Evolutionary conservation across 2,797 vertebrate genomes (phyloP), one percentile per base, ranked within the genome.

Genomic region (Anisognathus igniventris): DNA sequence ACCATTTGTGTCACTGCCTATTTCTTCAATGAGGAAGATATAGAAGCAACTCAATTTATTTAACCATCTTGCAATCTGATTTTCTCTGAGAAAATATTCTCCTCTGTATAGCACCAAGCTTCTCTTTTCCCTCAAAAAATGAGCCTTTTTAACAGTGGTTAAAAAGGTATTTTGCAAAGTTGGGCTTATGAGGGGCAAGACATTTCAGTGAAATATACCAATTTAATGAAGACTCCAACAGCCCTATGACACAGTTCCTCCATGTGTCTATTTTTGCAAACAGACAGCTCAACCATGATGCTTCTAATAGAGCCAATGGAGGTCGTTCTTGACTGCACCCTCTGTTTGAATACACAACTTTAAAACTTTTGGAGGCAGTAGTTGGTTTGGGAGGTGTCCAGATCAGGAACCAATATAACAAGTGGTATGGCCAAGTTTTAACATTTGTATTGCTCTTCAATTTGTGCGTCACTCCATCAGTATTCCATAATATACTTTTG

Each of bases 31-130:
- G 20, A 68, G 22, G 30, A 89, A 80, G 11, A 5, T 28, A 7
- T 6, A 79, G 42, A 45, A 88, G 16, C 9, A 75, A 42, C 2
- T 56, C 8, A 4, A 60, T 44, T 74, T 82, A 13, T 75, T 72
- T 68, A 67, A 10, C 22, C 4, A 58, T 65, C 0, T 0, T 14
- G 7, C 9, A 24, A 27, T 57, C 11, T 37, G 25, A 8, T 83
- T 86, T 73, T 57, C 68, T 25, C 7, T 3, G 31, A 42, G 10
- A 68, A 71, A 45, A 33, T 25, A 24, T 72, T 91, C 67, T 73
- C 4, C 13, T 47, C 30, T 72, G 9, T 39, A 47, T 4, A 80
- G 5, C 27, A 71, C 12, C 22, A 78, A 56, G 7, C 2, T 76
- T 19, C 14, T 60, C 16, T 22, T 85, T 24, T 72, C 58, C 15